A percentile compares a stretch with the other conserved stretches of the same genome.
phyloP scores from a whole-genome alignment of 1,140 invertebrate species.

The Drosophila kikkawai region DNA sequence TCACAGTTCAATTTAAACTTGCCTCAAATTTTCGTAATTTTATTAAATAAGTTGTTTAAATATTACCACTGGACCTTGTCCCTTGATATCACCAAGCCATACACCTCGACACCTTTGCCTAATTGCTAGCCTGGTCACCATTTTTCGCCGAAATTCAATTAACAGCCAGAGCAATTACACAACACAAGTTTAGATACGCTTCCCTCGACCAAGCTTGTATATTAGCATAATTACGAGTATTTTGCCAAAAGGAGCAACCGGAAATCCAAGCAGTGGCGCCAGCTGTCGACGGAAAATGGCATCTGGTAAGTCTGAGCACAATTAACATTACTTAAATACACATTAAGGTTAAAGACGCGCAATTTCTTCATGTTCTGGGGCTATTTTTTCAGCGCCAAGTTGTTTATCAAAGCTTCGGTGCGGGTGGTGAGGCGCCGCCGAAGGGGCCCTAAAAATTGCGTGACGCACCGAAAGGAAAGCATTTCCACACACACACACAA shows the following conservation, averaged over 20 bases:
- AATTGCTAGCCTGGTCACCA: conserved; percentile 43
- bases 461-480: conserved; percentile 74
- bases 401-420: conserved; percentile 57
- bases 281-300: conserved; percentile 54
- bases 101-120: neutral
- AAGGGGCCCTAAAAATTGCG: conserved; percentile 67
- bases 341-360: conserved; percentile 83
- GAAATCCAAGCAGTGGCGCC: conserved; percentile 25
- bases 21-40: neutral
- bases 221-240: conserved; percentile 75
- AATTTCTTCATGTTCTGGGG: conserved; percentile 78
- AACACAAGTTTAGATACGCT: conserved; percentile 67
- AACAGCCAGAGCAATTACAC: conserved; percentile 59
- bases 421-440: conserved; percentile 2
- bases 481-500: conserved; percentile 49
- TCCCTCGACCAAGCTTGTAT: conserved; percentile 26
- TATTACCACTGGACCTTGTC: neutral
- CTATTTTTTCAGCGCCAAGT: conserved; percentile 70
- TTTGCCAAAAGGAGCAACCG: conserved; percentile 23
- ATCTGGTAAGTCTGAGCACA: conserved; percentile 65
- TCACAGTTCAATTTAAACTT: neutral
- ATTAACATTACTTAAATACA: conserved; percentile 84
- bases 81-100: neutral
- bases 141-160: conserved; percentile 66
- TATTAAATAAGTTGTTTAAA: neutral